Evolutionary conservation across 2,888 invertebrate genomes (phyloP), one percentile per base, ranked within the genome.

Genomic region (Cephus spinipes): DNA sequence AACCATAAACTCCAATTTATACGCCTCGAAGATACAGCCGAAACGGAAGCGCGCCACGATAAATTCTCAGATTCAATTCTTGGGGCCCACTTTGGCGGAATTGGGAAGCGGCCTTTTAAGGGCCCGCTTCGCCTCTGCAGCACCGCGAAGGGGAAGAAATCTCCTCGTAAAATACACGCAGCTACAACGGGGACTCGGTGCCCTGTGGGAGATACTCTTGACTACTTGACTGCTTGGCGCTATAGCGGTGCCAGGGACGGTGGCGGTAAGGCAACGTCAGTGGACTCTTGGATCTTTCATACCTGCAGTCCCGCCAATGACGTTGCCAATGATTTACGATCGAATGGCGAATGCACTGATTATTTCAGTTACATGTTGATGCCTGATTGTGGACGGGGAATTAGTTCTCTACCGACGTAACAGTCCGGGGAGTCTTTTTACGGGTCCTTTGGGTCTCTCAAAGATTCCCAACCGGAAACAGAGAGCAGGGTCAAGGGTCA

Each of bases 21-120:
- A 71, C 71, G 71, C 71, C 71, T 33, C 71, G 71, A 12, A 33
- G 71, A 12, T 71, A 81, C 84, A 81, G 77, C 83, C 82, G 84
- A 86, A 90, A 91, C 91, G 89, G 91, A 90, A 91, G 91, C 90
- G 89, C 82, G 87, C 80, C 86, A 88, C 91, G 88, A 91, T 91
- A 91, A 91, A 91, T 91, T 89, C 82, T 87, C 83, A 88, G 88
- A 91, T 90, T 91, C 91, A 91, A 91, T 91, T 91, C 84, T 82
- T 84, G 15, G 2, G 55, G 83, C 80, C 79, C 81, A 83, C 82
- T 73, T 80, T 79, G 55, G 76, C 74, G 75, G 74, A 76, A 79
- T 78, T 78, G 71, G 31, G 33, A 33, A 32, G 71, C 71, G 71
- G 71, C 71, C 31, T 71, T 71, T 71, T 71, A 31, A 71, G 33